These are phyloP conservation scores for Bellardia pandia DNA, from an alignment of 2,888 invertebrate genomes.

Conservation along the genomic window DNA sequence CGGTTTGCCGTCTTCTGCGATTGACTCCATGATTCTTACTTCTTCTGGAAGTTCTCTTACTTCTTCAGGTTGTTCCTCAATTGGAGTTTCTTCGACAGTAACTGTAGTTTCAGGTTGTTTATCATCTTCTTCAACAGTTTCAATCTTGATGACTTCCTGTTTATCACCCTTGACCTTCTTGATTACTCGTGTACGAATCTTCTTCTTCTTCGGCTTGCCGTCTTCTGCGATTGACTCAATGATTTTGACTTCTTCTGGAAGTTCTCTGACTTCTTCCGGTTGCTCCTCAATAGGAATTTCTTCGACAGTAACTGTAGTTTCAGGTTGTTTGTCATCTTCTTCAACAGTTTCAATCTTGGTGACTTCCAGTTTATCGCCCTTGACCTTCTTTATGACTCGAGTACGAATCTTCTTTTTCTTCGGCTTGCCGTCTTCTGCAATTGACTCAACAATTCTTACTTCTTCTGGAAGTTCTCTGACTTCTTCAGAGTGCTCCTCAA, in stretches of 20 bases:
- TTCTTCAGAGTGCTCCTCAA: constrained; percentile 70
- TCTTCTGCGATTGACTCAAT: constrained; percentile 67
- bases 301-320: constrained; percentile 80
- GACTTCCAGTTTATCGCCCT: constrained; percentile 78
- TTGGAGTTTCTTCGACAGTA: constrained; percentile 59
- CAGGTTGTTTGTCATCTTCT: constrained; percentile 82
- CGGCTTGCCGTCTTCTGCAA: constrained; percentile 71
- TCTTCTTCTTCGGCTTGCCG: constrained; percentile 67
- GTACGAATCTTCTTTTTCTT: constrained; percentile 80
- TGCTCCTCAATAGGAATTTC: constrained; percentile 71
- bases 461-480: constrained; percentile 62
- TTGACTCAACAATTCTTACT: constrained; percentile 66
- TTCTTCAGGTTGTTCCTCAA: constrained; percentile 53
- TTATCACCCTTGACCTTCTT: constrained; percentile 68
- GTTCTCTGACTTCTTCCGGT: constrained; percentile 55
- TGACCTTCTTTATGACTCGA: constrained; percentile 80
- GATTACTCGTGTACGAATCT: constrained; percentile 64
- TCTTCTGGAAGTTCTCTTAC: constrained; percentile 68
- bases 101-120: constrained; percentile 70
- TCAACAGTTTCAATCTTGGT: constrained; percentile 83
- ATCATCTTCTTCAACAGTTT: constrained; percentile 71
- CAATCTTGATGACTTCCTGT: constrained; percentile 72
- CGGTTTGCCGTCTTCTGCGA: constrained; percentile 78
- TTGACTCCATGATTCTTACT: constrained; percentile 78
- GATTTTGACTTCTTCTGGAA: constrained; percentile 65